Base-by-base conservation (phyloP, 2,797 vertebrate species). In the Gephyroberyx darwinii region DNA sequence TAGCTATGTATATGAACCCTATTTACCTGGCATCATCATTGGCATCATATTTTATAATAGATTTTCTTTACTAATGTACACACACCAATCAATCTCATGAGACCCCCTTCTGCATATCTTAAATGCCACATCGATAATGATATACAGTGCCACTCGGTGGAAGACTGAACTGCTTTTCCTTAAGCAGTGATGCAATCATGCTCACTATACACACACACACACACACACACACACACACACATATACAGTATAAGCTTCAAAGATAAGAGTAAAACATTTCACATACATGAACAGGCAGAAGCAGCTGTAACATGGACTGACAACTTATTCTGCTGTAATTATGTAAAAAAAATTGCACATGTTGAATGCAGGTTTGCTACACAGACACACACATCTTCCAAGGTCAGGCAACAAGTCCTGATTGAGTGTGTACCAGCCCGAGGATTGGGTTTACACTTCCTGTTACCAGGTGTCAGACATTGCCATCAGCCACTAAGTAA, bases 1-100 rank as follows among this genome's bases (percentile, higher is more conserved):
- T 75, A 70, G 77, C 59, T 60, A 75, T 80, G 62, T 71, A 85
- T 87, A 86, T 82, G 35, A 68, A 14, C 22, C 53, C 54, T 59
- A 80, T 77, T 83, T 31, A 79, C 39, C 47, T 48, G 20, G 4
- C 65, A 14, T n/a, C n/a, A 39, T 65, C 69, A 83, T 67, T 74
- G 73, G 52, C 78, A 65, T 81, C 69, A 82, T 48, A 65, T 19
- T 50, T 19, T 76, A 65, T 74, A 51, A 19, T 45, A 20, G 65
- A 74, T 71, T 64, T 59, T n/a, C 66, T 55, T 55, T 64, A 64
- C 60, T 55, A 65, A 57, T 62, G 19, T 57, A 47, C 31, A 74
- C 51, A 70, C 22, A 55, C 8, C 48, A 20, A 77, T 72, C 33
- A 68, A 30, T 56, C 51, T 67, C 26, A 10, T 58, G 58, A 30